phyloP scores from a whole-genome alignment of 2,113 vertebrate species.

The Emydocephalus ijimae region DNA sequence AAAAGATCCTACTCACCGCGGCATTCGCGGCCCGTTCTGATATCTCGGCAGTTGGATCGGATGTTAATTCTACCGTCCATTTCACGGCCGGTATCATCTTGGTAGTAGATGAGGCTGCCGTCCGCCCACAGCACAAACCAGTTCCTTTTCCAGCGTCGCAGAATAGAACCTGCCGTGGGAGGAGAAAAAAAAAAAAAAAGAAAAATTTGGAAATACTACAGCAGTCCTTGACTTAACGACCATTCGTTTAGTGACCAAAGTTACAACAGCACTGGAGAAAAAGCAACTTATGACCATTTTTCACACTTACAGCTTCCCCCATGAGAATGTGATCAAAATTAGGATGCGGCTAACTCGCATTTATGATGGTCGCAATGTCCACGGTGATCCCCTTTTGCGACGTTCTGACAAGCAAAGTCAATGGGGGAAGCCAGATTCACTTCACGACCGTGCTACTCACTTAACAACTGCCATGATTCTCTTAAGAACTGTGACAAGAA shows the following conservation, averaged over 20 bases:
- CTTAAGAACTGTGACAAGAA: background rate
- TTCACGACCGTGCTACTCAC: background rate
- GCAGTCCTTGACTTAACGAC: background rate
- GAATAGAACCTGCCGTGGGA: conserved; percentile 72
- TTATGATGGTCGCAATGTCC: background rate
- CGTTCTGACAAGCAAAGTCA: background rate
- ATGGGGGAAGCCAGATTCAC: background rate
- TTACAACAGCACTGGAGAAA: background rate
- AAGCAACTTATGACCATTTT: background rate
- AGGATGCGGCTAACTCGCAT: background rate
- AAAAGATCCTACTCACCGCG: conserved; percentile 69
- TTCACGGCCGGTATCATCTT: conserved; percentile 76
- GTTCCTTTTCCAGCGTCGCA: conserved; percentile 92
- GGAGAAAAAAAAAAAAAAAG: too few species aligned
- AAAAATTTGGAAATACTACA: background rate
- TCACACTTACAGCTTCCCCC: background rate
- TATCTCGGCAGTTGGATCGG: conserved; percentile 76
- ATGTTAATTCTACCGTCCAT: conserved; percentile 80
- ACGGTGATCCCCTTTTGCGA: background rate
- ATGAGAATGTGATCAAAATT: background rate
- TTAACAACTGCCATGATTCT: background rate
- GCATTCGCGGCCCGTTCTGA: conserved; percentile 83
- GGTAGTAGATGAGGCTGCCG: conserved; percentile 87
- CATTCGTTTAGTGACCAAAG: background rate
- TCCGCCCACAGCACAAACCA: conserved; percentile 96